Conservation (phyloP, 2,888 invertebrate species). For the Mesochorus sp. region DNA sequence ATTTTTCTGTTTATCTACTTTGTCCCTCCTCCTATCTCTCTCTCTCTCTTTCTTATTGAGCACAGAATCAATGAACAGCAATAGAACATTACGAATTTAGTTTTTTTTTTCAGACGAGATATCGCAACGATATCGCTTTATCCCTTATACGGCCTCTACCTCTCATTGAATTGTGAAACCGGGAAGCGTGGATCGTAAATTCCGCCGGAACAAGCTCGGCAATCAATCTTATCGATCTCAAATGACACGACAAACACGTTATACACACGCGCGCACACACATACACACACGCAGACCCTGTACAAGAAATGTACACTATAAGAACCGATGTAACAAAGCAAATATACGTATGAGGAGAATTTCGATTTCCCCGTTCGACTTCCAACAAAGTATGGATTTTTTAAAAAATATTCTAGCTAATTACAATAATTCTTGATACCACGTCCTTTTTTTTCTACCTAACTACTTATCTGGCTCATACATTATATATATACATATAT, state of each 20-base stretch:
- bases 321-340: background rate
- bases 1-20: background rate
- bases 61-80: background rate
- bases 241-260: constrained; percentile 26
- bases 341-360: constrained; percentile 5
- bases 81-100: constrained; percentile 2
- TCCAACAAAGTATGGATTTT: constrained; percentile 16
- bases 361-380: constrained; percentile 19
- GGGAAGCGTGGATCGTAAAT: constrained; percentile 20
- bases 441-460: constrained; percentile 51
- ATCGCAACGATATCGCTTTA: constrained; percentile 10
- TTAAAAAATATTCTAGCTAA: constrained; percentile 24
- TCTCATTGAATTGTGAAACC: constrained; percentile 24
- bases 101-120: background rate
- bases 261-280: background rate
- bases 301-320: background rate
- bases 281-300: background rate
- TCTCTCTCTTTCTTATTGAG: background rate
- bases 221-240: constrained; percentile 46
- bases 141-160: background rate
- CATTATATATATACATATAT: constrained; percentile 21
- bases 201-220: constrained; percentile 23
- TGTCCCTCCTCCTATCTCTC: background rate
- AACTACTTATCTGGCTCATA: constrained; percentile 51
- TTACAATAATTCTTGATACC: constrained; percentile 39